Evolutionary conservation across 2,888 invertebrate species (phyloP).

Genomic region (Ischnus inquisitorius): DNA sequence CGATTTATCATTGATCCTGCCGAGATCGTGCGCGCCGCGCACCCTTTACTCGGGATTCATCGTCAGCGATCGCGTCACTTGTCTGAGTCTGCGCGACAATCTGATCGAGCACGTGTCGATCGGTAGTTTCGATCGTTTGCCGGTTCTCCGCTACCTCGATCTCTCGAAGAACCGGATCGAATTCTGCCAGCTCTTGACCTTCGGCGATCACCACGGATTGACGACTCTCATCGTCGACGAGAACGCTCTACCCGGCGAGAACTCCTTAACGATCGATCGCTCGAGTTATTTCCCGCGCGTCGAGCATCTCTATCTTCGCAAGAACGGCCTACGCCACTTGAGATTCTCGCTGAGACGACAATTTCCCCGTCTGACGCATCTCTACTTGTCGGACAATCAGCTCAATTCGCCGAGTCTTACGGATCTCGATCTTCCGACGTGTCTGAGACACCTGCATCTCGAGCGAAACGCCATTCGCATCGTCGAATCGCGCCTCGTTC

Average conservation of each 20-base stretch:
- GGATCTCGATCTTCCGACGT: constrained; percentile 72
- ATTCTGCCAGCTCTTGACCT: constrained; percentile 75
- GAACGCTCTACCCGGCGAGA: constrained; percentile 71
- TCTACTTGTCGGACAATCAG: constrained; percentile 78
- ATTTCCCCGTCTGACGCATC: constrained; percentile 77
- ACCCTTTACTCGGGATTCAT: constrained; percentile 73
- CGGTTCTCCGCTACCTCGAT: constrained; percentile 77
- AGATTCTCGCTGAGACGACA: constrained; percentile 70
- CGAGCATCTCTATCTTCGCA: constrained; percentile 77
- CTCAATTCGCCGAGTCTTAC: constrained; percentile 72
- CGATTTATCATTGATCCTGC: constrained; percentile 72
- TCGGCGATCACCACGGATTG: constrained; percentile 72
- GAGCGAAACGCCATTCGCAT: constrained; percentile 75
- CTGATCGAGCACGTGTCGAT: constrained; percentile 72
- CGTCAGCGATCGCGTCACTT: constrained; percentile 74
- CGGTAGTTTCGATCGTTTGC: constrained; percentile 74
- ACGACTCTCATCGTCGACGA: constrained; percentile 76
- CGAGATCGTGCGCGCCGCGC: constrained; percentile 66
- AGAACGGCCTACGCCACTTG: constrained; percentile 72
- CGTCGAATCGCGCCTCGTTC: constrained; percentile 71
- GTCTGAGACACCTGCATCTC: constrained; percentile 76
- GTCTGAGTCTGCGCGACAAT: constrained; percentile 75
- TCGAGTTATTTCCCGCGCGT: constrained; percentile 75
- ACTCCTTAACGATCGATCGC: constrained; percentile 64
- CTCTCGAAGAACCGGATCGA: constrained; percentile 78